Percentiles rank a stretch among this genome's conserved stretches.
Conservation (phyloP, 2,888 invertebrate species). For the Entomobrya multifasciata region DNA sequence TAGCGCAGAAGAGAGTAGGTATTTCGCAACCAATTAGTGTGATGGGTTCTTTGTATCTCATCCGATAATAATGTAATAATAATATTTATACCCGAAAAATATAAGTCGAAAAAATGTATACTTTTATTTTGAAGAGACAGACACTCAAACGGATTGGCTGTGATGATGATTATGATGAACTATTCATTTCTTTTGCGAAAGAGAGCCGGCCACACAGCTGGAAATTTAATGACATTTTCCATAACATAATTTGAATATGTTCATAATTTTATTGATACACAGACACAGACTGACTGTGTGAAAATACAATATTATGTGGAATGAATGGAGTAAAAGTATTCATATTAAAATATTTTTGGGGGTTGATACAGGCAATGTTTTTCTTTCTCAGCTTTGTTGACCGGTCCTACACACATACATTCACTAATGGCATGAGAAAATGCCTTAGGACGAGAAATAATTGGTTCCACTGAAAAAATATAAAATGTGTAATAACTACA, state of each 20-base stretch:
- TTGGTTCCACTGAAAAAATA: constrained; percentile 43
- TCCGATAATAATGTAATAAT: constrained; percentile 23
- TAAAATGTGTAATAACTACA: background rate
- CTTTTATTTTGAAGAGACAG: background rate
- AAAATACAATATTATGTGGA: background rate
- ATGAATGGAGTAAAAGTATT: constrained; percentile 17
- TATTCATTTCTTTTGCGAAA: constrained; percentile 31
- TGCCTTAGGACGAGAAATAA: constrained; percentile 67
- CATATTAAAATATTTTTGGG: constrained; percentile 4
- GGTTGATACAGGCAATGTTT: background rate
- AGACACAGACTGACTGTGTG: background rate
- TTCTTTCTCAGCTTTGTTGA: background rate
- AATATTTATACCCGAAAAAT: constrained; percentile 25
- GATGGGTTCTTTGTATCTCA: constrained; percentile 53
- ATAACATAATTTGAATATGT: constrained; percentile 23
- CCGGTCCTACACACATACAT: no score
- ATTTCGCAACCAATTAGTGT: constrained; percentile 71
- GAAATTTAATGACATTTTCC: constrained; percentile 69
- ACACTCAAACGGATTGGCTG: constrained; percentile 13
- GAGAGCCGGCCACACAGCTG: constrained; percentile 67
- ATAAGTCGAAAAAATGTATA: background rate
- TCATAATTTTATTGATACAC: constrained; percentile 49
- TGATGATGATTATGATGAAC: constrained; percentile 25
- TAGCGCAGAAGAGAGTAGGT: background rate
- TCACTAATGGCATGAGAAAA: constrained; percentile 44